Percentiles rank a stretch among this genome's conserved stretches.
phyloP scores from a whole-genome alignment of 2,113 vertebrate genomes.

The Progne subis region DNA sequence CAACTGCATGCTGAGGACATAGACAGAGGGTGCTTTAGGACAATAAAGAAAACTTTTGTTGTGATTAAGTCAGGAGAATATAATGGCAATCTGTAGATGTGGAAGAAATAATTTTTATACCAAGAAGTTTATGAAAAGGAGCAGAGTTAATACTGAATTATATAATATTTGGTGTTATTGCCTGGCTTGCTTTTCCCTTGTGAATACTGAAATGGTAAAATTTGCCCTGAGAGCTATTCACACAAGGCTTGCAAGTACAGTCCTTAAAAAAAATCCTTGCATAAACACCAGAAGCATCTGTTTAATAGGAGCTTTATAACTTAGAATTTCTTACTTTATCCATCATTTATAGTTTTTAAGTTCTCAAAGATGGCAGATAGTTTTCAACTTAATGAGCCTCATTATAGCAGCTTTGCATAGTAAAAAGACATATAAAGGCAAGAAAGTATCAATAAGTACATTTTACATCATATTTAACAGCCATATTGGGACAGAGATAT shows the following conservation, averaged over 20 bases:
- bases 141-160: not conserved
- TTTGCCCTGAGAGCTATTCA: not conserved
- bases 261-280: not conserved
- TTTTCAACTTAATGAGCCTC: slow-evolving; percentile 4
- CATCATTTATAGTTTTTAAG: not conserved
- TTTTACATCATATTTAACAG: not conserved
- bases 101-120: not conserved
- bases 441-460: not conserved
- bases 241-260: not conserved
- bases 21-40: not conserved
- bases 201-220: not conserved
- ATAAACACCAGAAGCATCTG: not conserved
- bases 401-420: not conserved
- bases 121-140: not conserved
- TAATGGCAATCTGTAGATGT: not conserved
- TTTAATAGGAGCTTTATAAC: not conserved
- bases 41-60: not conserved
- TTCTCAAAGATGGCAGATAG: not conserved
- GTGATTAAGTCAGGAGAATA: not conserved
- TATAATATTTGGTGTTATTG: not conserved
- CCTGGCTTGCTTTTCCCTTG: not conserved
- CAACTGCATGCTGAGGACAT: not conserved
- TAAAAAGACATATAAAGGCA: not conserved
- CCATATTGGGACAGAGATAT: not conserved
- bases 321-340: not conserved